These are phyloP conservation scores for Protobothrops flavoviridis DNA, from an alignment of 2,113 vertebrate species.

Conservation along the genomic window DNA sequence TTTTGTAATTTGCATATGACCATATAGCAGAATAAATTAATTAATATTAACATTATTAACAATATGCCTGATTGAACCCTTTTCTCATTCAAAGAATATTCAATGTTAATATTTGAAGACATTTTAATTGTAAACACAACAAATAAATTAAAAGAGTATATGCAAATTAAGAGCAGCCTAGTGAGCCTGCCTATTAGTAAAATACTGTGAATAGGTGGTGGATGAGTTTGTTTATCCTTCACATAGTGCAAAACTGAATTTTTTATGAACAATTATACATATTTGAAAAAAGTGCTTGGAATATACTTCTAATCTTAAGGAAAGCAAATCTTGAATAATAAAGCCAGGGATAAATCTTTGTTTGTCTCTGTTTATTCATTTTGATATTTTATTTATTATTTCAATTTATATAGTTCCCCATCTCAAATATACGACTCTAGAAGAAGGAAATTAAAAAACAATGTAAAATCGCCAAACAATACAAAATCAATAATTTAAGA, in stretches of 20 bases:
- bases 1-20: neutral
- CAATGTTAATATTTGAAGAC: slow-evolving; percentile 1
- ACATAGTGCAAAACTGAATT: neutral
- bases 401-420: neutral
- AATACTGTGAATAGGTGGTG: neutral
- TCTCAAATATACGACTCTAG: neutral
- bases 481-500: neutral
- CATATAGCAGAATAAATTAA: neutral
- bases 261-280: neutral
- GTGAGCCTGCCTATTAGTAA: neutral
- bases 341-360: neutral
- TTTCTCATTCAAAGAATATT: neutral
- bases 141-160: neutral
- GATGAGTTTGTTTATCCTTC: neutral
- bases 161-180: neutral
- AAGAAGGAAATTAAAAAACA: neutral
- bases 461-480: neutral
- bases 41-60: neutral
- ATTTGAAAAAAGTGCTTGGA: neutral
- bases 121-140: neutral
- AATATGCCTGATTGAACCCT: neutral
- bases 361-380: neutral
- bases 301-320: slow-evolving; percentile 16
- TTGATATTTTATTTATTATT: neutral
- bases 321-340: neutral